Conservation (phyloP, 2,888 invertebrate genomes). For the Pseudococcus jackbeardsleyi region DNA sequence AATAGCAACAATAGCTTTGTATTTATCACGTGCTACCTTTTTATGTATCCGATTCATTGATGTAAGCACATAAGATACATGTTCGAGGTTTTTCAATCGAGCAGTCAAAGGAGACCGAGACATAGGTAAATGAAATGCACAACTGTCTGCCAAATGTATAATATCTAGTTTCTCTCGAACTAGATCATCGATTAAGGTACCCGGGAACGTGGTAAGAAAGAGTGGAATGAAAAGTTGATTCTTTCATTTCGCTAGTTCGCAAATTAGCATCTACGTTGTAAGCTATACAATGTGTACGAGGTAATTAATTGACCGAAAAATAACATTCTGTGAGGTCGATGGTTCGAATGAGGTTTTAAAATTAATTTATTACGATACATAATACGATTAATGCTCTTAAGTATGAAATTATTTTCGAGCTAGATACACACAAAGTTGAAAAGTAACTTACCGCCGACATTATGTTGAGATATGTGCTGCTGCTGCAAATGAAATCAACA, state of each 20-base stretch:
- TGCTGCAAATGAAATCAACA: neutral
- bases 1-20: neutral
- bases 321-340: constrained; percentile 1
- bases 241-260: neutral
- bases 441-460: neutral
- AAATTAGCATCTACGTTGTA: neutral
- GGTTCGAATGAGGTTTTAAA: neutral
- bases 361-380: neutral
- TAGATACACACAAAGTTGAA: neutral
- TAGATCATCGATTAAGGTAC: neutral
- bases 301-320: constrained; percentile 6
- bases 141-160: neutral
- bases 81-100: neutral
- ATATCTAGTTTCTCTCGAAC: neutral
- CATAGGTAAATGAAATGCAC: neutral
- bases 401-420: neutral
- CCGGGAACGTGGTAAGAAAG: neutral
- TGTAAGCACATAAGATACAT: neutral
- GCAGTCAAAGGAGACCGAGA: constrained; percentile 5
- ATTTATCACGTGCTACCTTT: constrained; percentile 36
- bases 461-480: neutral
- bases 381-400: constrained; percentile 6
- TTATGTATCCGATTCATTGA: constrained; percentile 1
- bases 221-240: neutral
- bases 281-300: neutral